Evolutionary conservation across 2,797 vertebrate species (phyloP).

Genomic region (Halcyon badia): DNA sequence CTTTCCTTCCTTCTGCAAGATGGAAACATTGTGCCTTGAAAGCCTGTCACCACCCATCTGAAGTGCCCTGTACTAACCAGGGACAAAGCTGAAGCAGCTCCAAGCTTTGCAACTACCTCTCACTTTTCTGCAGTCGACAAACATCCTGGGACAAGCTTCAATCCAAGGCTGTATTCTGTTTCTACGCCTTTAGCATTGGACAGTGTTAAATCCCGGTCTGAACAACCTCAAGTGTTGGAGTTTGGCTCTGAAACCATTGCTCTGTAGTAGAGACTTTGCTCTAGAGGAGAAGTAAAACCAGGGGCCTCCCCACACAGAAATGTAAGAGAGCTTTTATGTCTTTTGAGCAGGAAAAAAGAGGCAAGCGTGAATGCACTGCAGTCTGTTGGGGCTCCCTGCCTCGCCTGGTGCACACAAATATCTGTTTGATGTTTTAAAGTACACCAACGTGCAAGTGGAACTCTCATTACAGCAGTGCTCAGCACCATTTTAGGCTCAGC

Average conservation of each 20-base stretch:
- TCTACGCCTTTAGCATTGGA: background rate
- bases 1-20: background rate
- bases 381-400: fast-evolving
- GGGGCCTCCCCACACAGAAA: background rate
- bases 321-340: background rate
- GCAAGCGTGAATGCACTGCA: background rate
- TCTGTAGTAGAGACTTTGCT: background rate
- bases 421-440: background rate
- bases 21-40: background rate
- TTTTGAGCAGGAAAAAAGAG: background rate
- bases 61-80: background rate
- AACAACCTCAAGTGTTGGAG: background rate
- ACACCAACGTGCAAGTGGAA: background rate
- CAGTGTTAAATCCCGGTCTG: background rate
- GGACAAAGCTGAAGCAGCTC: background rate
- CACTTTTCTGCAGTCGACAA: background rate
- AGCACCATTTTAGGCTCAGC: background rate
- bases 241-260: background rate
- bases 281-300: background rate
- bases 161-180: background rate
- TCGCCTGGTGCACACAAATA: background rate
- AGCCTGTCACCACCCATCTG: background rate
- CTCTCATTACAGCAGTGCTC: background rate
- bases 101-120: background rate
- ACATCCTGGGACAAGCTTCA: background rate